Percentiles rank a stretch among this genome's conserved stretches.
These are phyloP conservation scores for Gymnopithys bicolor DNA, from an alignment of 2,797 vertebrate species.

Conservation along the genomic window DNA sequence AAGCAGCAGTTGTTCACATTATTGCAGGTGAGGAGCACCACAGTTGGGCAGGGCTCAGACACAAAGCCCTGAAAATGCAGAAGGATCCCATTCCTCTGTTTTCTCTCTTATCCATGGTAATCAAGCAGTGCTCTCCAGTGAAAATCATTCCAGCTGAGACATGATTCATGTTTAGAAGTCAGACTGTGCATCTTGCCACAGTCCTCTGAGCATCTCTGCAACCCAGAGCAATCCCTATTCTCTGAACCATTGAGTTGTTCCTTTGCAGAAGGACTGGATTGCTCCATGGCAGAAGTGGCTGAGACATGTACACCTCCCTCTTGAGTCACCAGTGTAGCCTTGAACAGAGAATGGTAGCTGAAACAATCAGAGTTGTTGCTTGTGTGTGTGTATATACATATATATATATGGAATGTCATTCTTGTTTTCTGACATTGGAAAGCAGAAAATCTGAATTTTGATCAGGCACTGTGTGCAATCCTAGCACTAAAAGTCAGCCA, in stretches of 20 bases:
- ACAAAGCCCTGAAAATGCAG: not conserved
- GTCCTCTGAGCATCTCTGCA: not conserved
- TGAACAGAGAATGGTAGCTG: not conserved
- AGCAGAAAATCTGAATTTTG: not conserved
- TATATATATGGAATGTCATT: not conserved
- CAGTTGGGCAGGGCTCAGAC: not conserved
- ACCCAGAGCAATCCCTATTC: not conserved
- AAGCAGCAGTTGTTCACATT: not conserved
- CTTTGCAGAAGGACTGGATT: not conserved
- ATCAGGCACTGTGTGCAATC: not conserved
- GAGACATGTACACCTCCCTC: not conserved
- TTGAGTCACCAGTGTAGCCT: not conserved
- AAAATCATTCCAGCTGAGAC: not conserved
- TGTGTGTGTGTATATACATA: not conserved
- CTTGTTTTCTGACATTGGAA: not conserved
- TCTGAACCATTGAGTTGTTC: not conserved
- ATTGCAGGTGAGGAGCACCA: not conserved
- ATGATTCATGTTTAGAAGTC: not conserved
- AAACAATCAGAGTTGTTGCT: not conserved
- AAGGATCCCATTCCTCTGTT: not conserved
- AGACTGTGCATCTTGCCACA: not conserved
- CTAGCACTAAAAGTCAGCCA: not conserved
- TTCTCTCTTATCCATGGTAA: not conserved
- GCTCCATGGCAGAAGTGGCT: not conserved
- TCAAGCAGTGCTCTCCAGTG: not conserved